Base-by-base conservation (phyloP, 1,140 invertebrate species). In the Cyphomyrmex costatus region DNA sequence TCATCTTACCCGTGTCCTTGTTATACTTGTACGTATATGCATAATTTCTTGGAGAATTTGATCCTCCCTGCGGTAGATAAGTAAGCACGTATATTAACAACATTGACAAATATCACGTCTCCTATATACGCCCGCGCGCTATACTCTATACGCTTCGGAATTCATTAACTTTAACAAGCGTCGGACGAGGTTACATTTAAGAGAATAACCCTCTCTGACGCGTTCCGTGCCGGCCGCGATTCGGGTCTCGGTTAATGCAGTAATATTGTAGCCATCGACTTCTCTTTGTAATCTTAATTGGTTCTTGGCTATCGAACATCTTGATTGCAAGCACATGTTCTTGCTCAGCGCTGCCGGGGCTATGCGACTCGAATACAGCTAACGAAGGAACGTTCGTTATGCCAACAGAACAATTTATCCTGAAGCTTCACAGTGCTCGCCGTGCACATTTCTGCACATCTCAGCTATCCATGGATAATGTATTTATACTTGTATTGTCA, bases 251-350 rank as follows among this genome's bases (percentile, higher is more conserved):
- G 87, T 66, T 85, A 80, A 87, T 80, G 73, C 79, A 53, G 53
- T 82, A 77, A 74, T 83, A 70, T 51, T 56, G 61, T 82, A 71
- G 60, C 61, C 73, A 79, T 87, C 85, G 80, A 65, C 66, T 85
- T 36, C 88, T 89, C 88, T 89, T 90, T 89, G 88, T 85, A 87
- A 90, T 89, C 88, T 90, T 90, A 90, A 90, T 90, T 89, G 89
- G 85, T 66, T 82, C 79, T 87, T 68, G 58, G 83, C 66, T 53
- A 68, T 76, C 63, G 63, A 61, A 68, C 27, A 86, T 89, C 89
- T 89, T 87, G 88, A 90, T 89, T 86, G 79, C 56, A 73, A 63
- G 58, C 76, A 60, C 74, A 71, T 36, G 74, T 87, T 85, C 79
- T 85, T 74, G 77, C 56, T 76, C 76, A 27, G 65, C 84, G 77